Conservation (phyloP, 2,113 vertebrate species). For the Lamprologus ornatipinnis region DNA sequence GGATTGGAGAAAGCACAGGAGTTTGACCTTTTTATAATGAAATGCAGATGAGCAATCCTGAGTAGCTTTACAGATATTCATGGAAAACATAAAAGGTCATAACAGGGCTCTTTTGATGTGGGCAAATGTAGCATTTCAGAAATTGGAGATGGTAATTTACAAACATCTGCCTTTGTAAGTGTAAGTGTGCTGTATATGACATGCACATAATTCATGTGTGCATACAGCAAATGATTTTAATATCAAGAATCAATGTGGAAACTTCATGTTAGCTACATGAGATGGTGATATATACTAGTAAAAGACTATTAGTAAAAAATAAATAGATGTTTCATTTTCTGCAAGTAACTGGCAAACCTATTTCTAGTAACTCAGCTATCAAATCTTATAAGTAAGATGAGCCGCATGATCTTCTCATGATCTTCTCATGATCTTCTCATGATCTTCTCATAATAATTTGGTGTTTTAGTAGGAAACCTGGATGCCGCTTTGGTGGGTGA, state of each 20-base stretch:
- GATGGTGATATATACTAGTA: not conserved
- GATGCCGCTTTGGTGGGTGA: not conserved
- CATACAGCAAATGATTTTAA: not conserved
- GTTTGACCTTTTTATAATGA: slow-evolving; percentile 23
- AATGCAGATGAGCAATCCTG: not conserved
- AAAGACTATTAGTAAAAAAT: not conserved
- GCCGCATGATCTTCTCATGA: not conserved
- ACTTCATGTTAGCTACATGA: not conserved
- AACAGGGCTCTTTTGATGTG: not conserved
- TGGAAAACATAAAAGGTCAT: slow-evolving; percentile 6
- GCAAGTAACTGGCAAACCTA: not conserved
- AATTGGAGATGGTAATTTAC: not conserved
- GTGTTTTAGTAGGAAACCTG: not conserved
- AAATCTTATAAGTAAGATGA: not conserved
- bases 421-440: not conserved
- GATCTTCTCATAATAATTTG: not conserved
- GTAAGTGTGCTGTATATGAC: not conserved
- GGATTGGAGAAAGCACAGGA: not conserved
- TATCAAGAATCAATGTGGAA: not conserved
- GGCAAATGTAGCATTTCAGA: not conserved
- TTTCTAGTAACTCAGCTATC: not conserved
- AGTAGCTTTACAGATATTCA: not conserved
- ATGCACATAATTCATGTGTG: not conserved
- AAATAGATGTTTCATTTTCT: not conserved
- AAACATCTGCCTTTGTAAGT: not conserved